Percentiles rank a stretch among this genome's conserved stretches.
Conservation (phyloP, 2,888 invertebrate genomes). For the Carpatolechia fugitivella region DNA sequence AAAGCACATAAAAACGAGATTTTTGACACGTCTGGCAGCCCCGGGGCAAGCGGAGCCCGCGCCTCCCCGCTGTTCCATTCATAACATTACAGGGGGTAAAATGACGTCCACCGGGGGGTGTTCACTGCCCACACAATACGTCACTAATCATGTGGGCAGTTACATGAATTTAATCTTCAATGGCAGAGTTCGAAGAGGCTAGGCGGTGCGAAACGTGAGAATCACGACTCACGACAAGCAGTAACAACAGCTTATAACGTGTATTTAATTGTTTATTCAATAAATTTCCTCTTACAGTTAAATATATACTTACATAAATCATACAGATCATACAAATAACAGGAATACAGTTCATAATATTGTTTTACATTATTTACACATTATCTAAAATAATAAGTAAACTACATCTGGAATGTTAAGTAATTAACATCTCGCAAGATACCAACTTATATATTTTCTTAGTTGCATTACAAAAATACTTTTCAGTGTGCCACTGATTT, state of each 20-base stretch:
- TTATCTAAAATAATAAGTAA: not conserved
- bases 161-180: constrained; percentile 31
- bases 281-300: constrained; percentile 17
- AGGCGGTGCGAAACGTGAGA: constrained; percentile 42
- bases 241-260: constrained; percentile 22
- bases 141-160: constrained; percentile 44
- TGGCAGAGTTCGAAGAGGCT: constrained; percentile 24
- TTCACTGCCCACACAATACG: constrained; percentile 37
- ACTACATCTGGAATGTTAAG: too few relatives aligned
- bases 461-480: too few relatives aligned
- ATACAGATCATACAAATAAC: not conserved
- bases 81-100: too few relatives aligned
- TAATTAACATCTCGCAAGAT: too few relatives aligned
- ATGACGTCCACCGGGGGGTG: too few relatives aligned
- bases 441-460: too few relatives aligned
- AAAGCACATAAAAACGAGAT: too few relatives aligned
- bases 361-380: not conserved
- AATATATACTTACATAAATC: not conserved
- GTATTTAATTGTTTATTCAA: constrained; percentile 34
- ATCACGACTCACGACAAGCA: constrained; percentile 34
- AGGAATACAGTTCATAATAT: not conserved
- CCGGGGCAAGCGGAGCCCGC: too few relatives aligned
- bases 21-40: too few relatives aligned
- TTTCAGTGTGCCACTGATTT: too few relatives aligned
- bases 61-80: too few relatives aligned